A percentile compares a stretch with the other conserved stretches of the same genome.
Evolutionary conservation across 2,113 vertebrate species (phyloP).

Genomic region (Calyptomena viridis): DNA sequence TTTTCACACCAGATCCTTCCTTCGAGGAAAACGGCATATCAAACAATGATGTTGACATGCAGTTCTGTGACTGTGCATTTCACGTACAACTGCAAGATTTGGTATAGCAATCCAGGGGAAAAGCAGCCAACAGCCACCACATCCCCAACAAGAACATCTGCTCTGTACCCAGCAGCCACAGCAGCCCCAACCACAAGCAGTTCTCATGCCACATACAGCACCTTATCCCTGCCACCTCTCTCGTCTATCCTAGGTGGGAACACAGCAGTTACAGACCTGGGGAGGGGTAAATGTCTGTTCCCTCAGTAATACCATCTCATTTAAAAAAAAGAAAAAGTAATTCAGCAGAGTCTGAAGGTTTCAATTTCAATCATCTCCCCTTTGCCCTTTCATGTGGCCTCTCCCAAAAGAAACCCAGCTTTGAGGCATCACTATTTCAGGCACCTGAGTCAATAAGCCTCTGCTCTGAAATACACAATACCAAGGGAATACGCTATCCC

Average conservation of each 20-base stretch:
- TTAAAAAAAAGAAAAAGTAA: slow-evolving; percentile 20
- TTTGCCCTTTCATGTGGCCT: slow-evolving; percentile 48
- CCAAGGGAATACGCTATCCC: slow-evolving; percentile 1
- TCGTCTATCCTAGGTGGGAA: not conserved
- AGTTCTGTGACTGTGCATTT: not conserved
- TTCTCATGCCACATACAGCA: not conserved
- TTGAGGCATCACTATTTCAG: slow-evolving; percentile 36
- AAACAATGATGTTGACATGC: not conserved
- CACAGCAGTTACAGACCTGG: slow-evolving; percentile 9
- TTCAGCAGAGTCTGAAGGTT: slow-evolving; percentile 64
- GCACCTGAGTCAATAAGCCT: slow-evolving; percentile 61
- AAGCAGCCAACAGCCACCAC: not conserved
- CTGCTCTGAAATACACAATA: slow-evolving; percentile 48
- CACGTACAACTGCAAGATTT: not conserved
- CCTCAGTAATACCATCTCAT: not conserved
- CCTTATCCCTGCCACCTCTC: not conserved
- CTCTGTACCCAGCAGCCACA: not conserved
- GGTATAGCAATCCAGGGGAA: not conserved
- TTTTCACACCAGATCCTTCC: not conserved
- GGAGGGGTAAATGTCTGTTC: slow-evolving; percentile 9
- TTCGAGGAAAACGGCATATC: not conserved
- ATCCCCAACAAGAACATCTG: not conserved
- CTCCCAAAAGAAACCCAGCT: slow-evolving; percentile 61
- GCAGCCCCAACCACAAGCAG: not conserved
- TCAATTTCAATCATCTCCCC: slow-evolving; percentile 66